Evolutionary conservation across 1,140 invertebrate species (phyloP), one percentile per base, ranked within the genome.

Genomic region (Lineus longissimus): DNA sequence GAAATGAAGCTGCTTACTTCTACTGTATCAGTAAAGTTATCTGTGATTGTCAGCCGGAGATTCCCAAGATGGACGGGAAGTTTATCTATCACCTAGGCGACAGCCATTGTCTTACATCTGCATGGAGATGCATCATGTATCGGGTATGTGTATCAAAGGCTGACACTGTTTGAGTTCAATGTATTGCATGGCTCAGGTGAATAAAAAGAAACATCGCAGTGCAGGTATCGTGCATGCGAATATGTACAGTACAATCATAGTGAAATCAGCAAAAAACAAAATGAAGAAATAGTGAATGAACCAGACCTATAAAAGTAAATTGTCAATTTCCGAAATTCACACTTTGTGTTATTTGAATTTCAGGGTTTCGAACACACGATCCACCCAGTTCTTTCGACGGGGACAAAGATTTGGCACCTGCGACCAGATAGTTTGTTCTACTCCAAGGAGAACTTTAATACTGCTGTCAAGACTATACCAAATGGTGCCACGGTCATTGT

Each of bases 1-100:
- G 57, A 33, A 59, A 59, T 36, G 57, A 59, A 59, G 57, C 57
- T 7, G 57, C 57, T 30, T 59, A 59, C 36, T 59, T 36, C 40
- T 13, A 31, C 19, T 59, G 57, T 31, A 33, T 59, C 36, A 19
- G 25, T n/a, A 23, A 25, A 7, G 55, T 57, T 57, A 36, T 36
- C 17, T 29, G 17, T 2, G 22, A 41, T 23, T 40, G 23, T 7
- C 30, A 2, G 25, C 30, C 29, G 6, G 30, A n/a, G 17, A 41
- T 36, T 59, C 29, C 31, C 17, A n/a, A 31, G 13, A 25, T 19
- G 23, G 19, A 30, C 36, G 17, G 31, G n/a, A 59, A 59, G 19
- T 59, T 59, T 31, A 23, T 59, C 13, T 59, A 59, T 59, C 31
- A 29, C 22, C 30, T 31, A 31, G 31, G 57, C 33, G 57, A 59